phyloP scores from a whole-genome alignment of 2,797 vertebrate species.

The Salarias fasciatus region DNA sequence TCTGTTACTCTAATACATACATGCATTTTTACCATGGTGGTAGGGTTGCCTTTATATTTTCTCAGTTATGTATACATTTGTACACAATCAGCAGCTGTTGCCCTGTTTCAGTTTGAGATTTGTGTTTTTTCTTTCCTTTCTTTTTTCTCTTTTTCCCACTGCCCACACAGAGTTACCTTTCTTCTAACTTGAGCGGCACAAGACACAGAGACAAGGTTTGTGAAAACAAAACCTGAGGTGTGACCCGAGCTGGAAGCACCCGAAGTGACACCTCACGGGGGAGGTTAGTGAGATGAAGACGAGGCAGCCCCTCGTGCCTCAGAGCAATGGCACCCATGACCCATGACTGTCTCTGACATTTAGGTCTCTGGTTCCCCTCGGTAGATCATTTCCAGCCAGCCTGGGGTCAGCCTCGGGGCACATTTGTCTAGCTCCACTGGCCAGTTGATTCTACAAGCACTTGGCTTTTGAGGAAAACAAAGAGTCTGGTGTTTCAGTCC shows the following conservation, averaged over 20 bases:
- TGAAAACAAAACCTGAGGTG: constrained; percentile 17
- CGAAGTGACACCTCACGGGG: constrained; percentile 47
- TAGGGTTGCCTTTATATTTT: no score
- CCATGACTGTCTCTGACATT: constrained; percentile 77
- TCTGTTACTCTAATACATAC: no score
- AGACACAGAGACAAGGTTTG: constrained; percentile 25
- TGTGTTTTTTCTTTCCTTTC: neutral
- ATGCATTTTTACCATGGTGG: no score
- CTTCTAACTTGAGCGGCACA: constrained; percentile 4
- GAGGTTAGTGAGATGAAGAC: constrained; percentile 53
- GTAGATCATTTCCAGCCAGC: constrained; percentile 68
- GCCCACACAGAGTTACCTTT: constrained; percentile 7
- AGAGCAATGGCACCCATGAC: constrained; percentile 53
- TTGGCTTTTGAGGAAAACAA: constrained; percentile 61
- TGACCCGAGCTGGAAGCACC: constrained; percentile 33
- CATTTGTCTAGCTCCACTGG: constrained; percentile 71
- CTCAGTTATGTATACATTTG: neutral
- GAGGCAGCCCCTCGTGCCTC: constrained; percentile 37
- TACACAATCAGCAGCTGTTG: neutral
- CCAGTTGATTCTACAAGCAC: constrained; percentile 54
- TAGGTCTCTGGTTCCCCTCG: constrained; percentile 57
- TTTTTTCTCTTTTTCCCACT: constrained; percentile 10
- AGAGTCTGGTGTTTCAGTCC: constrained; percentile 25
- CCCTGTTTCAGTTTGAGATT: neutral
- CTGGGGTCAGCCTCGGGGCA: constrained; percentile 70